Evolutionary conservation across 1,140 invertebrate species (phyloP).

Genomic region (Branchinecta lynchi): DNA sequence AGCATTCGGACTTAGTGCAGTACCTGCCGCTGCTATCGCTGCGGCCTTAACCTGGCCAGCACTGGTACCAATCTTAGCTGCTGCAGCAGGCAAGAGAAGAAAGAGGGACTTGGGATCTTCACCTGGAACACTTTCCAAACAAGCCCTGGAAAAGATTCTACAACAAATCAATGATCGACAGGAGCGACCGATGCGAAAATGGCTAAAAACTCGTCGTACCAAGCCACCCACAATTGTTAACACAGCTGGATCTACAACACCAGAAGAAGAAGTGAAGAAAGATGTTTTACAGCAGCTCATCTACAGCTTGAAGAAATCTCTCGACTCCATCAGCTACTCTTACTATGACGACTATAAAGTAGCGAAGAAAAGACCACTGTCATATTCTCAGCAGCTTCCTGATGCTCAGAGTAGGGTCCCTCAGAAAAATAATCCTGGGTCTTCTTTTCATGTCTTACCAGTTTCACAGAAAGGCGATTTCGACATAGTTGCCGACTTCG

Average conservation of each 20-base stretch:
- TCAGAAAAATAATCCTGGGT: neutral
- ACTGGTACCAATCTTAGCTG: neutral
- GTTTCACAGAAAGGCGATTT: constrained; percentile 12
- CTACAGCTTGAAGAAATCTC: too few relatives aligned
- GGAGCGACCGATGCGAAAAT: too few relatives aligned
- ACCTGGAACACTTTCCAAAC: neutral
- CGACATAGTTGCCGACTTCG: constrained; percentile 14
- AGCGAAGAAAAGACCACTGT: too few relatives aligned
- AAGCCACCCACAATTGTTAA: too few relatives aligned
- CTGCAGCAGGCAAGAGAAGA: neutral
- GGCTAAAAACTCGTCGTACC: too few relatives aligned
- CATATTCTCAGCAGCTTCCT: neutral
- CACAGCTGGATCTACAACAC: too few relatives aligned
- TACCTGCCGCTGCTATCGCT: neutral
- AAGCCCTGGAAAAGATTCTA: neutral
- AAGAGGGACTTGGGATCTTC: neutral
- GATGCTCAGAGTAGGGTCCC: neutral
- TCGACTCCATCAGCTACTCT: too few relatives aligned
- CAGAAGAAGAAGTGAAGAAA: too few relatives aligned
- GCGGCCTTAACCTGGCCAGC: neutral
- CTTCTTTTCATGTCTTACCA: constrained; percentile 15
- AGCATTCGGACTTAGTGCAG: neutral
- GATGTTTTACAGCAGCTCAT: too few relatives aligned
- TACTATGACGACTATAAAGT: too few relatives aligned
- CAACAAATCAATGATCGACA: too few relatives aligned